Base-by-base conservation (phyloP, 2,888 invertebrate species). In the Andrena flavipes region DNA sequence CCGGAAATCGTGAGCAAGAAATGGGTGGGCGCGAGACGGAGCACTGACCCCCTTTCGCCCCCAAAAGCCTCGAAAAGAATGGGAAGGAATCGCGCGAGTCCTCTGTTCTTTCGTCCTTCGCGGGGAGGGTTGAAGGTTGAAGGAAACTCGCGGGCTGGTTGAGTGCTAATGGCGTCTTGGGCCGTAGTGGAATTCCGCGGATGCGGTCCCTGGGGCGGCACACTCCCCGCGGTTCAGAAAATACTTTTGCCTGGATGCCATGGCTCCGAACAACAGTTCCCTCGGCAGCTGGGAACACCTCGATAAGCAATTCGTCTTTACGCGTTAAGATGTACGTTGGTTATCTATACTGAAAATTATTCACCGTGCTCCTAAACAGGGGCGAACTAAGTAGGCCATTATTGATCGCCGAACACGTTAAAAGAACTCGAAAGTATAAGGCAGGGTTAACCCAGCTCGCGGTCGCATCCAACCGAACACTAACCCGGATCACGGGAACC, bases 91-190 rank as follows among this genome's bases (percentile, higher is more conserved):
- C 42, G 68, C 70, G 6, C 16, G 42, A 23, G 33, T 42, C 63
- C 56, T 20, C 30, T 63, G 42, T 70, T 49, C 63, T 54, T 62
- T 60, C 72, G 60, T 65, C 59, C 59, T 49, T 73, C 16, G 51
- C 42, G 30, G 42, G 10, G 20, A 48, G 30, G 54, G 16, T 48
- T 62, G 20, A 56, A 23, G 54, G 29, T 56, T 59, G 64, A 67
- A 76, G 73, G 26, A 62, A 76, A 76, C 76, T 67, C 59, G 30
- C 70, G 56, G 73, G 67, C 75, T 75, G 64, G 56, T 73, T 80
- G 56, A 35, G n/a, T 68, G 72, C 73, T 84, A 84, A 84, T 84
- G 84, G 73, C 74, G 54, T 74, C 70, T 74, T 65, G 63, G 76
- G 20, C 35, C 33, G 65, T 76, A 72, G 56, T 74, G 65, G 62